Conservation (phyloP, 2,888 invertebrate species). For the Stomorhina lunata region DNA sequence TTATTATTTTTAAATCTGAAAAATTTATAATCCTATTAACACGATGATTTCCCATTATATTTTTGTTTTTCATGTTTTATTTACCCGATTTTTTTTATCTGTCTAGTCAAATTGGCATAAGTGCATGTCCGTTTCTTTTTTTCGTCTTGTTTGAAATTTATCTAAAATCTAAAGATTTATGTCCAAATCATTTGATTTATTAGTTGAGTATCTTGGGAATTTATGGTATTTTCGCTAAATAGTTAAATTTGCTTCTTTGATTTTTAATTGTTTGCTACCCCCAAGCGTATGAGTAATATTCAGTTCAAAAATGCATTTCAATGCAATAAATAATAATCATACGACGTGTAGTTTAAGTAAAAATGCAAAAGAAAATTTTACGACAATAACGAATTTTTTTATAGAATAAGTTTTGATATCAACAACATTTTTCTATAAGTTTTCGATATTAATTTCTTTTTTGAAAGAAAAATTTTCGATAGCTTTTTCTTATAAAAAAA, state of each 20-base stretch:
- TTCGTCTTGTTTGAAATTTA: not conserved
- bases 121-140: too few relatives aligned
- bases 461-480: too few relatives aligned
- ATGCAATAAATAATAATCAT: constrained; percentile 27
- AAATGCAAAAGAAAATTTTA: too few relatives aligned
- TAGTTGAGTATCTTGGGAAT: not conserved
- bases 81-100: not conserved
- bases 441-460: too few relatives aligned
- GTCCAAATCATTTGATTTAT: constrained; percentile 1
- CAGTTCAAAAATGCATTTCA: not conserved
- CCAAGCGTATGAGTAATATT: constrained; percentile 15
- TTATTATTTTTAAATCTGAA: not conserved
- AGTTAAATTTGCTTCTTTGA: not conserved
- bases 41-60: constrained; percentile 6
- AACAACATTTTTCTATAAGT: too few relatives aligned
- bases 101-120: not conserved
- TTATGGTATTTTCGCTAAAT: not conserved
- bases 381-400: too few relatives aligned
- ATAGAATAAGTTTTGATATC: too few relatives aligned
- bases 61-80: constrained; percentile 7
- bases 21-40: constrained; percentile 1
- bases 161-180: not conserved
- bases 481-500: too few relatives aligned
- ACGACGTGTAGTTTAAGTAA: too few relatives aligned
- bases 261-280: not conserved